Evolutionary conservation across 2,113 vertebrate genomes (phyloP).

Genomic region (Sturnus vulgaris): DNA sequence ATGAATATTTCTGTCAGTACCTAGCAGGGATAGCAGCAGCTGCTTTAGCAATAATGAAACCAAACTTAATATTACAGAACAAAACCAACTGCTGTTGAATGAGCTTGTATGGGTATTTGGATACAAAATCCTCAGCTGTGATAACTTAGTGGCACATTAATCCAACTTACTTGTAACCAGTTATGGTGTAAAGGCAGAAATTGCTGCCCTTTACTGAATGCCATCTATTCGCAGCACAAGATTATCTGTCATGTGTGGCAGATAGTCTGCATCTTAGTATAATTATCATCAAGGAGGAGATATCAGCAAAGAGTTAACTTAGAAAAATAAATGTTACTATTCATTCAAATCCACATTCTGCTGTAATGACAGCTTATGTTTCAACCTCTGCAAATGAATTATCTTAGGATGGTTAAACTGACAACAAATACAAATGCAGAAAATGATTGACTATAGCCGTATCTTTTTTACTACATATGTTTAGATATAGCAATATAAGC

Average conservation of each 20-base stretch:
- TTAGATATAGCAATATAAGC: neutral
- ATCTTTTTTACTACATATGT: neutral
- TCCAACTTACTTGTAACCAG: neutral
- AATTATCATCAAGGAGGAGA: neutral
- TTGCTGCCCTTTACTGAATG: neutral
- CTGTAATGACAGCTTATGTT: neutral
- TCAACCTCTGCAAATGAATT: neutral
- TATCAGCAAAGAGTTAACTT: neutral
- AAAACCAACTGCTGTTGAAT: neutral
- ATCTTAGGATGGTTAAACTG: neutral
- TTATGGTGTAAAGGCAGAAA: neutral
- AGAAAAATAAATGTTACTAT: neutral
- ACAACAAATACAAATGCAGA: neutral
- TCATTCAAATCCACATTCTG: neutral
- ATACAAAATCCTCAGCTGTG: neutral
- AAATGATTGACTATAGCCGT: fast-evolving
- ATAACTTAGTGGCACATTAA: neutral
- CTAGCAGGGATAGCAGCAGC: neutral
- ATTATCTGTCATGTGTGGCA: neutral
- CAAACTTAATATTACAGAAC: neutral
- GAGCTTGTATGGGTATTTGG: neutral
- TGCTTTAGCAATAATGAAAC: neutral
- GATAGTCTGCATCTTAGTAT: neutral
- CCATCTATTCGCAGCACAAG: neutral
- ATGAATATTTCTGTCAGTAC: neutral